A percentile compares a stretch with the other conserved stretches of the same genome.
Conservation (phyloP, 2,888 invertebrate species). For the Rutpela maculata region DNA sequence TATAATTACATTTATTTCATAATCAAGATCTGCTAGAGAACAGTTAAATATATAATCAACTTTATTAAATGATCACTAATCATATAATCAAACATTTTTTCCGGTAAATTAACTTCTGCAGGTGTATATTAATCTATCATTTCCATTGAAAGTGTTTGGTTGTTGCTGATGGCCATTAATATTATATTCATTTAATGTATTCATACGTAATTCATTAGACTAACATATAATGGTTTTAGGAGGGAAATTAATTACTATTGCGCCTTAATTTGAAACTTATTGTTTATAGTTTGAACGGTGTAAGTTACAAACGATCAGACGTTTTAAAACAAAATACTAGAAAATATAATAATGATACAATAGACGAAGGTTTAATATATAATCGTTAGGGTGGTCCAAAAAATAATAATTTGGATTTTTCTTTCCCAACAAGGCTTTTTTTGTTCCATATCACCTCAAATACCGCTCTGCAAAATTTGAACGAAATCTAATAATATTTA, state of each 20-base stretch:
- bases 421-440: too few relatives aligned
- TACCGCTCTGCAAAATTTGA: too few relatives aligned
- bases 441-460: too few relatives aligned
- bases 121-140: slow-evolving; percentile 43
- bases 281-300: neutral
- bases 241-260: neutral
- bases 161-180: slow-evolving; percentile 34
- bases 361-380: too few relatives aligned
- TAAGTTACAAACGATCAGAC: neutral
- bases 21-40: neutral
- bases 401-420: too few relatives aligned
- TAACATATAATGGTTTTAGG: neutral
- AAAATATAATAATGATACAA: too few relatives aligned
- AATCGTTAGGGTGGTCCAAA: too few relatives aligned
- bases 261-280: neutral
- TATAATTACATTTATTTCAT: slow-evolving; percentile 8
- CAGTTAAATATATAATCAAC: slow-evolving; percentile 29
- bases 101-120: slow-evolving; percentile 36
- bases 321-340: neutral
- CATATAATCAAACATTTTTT: slow-evolving; percentile 45
- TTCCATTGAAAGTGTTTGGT: slow-evolving; percentile 39
- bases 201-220: neutral
- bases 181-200: slow-evolving; percentile 36
- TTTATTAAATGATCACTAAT: slow-evolving; percentile 32
- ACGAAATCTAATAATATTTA: too few relatives aligned